phyloP scores from a whole-genome alignment of 2,888 invertebrate genomes.

The Mimumesa dahlbomi region DNA sequence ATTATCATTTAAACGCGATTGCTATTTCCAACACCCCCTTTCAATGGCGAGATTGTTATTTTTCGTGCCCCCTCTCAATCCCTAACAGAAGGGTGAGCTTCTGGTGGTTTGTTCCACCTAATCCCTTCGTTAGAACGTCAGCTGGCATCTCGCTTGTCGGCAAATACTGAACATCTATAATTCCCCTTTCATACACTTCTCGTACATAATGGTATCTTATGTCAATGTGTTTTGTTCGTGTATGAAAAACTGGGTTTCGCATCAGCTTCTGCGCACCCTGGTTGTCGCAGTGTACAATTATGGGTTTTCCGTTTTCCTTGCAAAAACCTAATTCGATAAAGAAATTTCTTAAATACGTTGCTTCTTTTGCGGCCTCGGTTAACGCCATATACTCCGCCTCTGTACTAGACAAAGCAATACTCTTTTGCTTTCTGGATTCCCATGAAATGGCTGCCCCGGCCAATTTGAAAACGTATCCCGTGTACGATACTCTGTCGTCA shows the following conservation, averaged over 20 bases:
- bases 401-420: not conserved
- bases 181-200: not conserved
- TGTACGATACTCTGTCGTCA: not conserved
- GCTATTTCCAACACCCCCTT: too few relatives aligned
- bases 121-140: not conserved
- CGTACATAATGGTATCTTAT: constrained; percentile 3
- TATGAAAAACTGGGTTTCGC: not conserved
- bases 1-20: too few relatives aligned
- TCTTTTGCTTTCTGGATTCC: not conserved
- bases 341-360: too few relatives aligned
- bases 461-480: not conserved
- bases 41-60: too few relatives aligned
- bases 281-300: not conserved
- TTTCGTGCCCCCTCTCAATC: too few relatives aligned
- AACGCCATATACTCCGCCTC: not conserved
- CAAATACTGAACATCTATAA: not conserved
- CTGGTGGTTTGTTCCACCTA: not conserved
- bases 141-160: not conserved
- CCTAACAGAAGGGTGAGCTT: too few relatives aligned
- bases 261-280: not conserved
- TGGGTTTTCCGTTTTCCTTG: too few relatives aligned
- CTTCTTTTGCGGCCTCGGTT: not conserved
- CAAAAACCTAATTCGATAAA: too few relatives aligned
- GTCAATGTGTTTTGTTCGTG: constrained; percentile 10
- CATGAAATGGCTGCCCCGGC: not conserved